Conservation (phyloP, 2,888 invertebrate species). For the Lissonota sp. region DNA sequence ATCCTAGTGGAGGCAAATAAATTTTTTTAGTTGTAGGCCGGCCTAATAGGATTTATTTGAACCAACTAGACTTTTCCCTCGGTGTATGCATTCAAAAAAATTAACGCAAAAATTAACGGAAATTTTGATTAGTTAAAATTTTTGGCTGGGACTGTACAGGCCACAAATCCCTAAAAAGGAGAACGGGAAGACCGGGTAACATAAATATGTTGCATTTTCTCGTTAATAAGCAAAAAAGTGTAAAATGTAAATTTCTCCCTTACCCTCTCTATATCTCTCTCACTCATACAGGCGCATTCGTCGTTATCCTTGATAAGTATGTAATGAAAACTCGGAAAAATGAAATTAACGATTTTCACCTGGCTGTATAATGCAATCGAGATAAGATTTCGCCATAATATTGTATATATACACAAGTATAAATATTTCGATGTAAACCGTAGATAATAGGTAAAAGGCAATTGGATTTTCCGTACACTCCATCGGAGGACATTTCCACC, state of each 20-base stretch:
- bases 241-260: not conserved
- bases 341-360: not conserved
- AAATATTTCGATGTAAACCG: constrained; percentile 13
- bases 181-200: not conserved
- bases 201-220: not conserved
- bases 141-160: no score
- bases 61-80: no score
- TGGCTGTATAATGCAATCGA: not conserved
- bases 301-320: constrained; percentile 24
- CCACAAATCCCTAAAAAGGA: not conserved
- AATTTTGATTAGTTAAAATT: no score
- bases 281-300: no score
- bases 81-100: no score
- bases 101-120: no score
- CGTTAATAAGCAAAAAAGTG: not conserved
- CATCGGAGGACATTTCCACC: constrained; percentile 24
- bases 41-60: no score
- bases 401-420: constrained; percentile 5
- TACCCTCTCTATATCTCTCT: not conserved
- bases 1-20: no score
- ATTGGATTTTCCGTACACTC: constrained; percentile 35
- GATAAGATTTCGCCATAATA: constrained; percentile 20
- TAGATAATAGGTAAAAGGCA: constrained; percentile 30
- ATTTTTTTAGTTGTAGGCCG: no score
- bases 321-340: constrained; percentile 17